Conservation (phyloP, 2,797 vertebrate species). For the Acipenser transmontanus region DNA sequence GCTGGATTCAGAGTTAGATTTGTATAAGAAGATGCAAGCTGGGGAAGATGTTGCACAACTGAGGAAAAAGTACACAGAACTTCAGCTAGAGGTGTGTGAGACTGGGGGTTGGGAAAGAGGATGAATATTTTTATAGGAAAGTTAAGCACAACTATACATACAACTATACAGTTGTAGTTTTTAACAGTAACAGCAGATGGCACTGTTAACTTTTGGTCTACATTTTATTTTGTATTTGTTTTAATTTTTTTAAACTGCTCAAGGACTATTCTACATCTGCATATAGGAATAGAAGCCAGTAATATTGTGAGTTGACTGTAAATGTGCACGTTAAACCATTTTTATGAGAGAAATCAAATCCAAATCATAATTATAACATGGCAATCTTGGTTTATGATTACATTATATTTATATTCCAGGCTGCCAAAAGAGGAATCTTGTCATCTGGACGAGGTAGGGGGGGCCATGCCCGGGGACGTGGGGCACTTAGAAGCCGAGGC, state of each 20-base stretch:
- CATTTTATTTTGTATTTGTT: not conserved
- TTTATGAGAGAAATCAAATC: no score
- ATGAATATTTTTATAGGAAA: no score
- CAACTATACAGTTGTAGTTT: not conserved
- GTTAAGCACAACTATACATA: no score
- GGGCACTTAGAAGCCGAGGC: slow-evolving; percentile 70
- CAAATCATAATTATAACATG: no score
- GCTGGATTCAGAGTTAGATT: slow-evolving; percentile 89
- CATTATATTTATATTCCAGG: slow-evolving; percentile 52
- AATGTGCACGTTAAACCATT: no score
- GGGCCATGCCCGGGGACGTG: slow-evolving; percentile 64
- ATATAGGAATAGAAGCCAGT: no score
- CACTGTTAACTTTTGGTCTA: slow-evolving; percentile 3
- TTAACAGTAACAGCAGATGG: slow-evolving; percentile 20
- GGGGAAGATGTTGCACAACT: slow-evolving; percentile 89
- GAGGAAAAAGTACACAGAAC: slow-evolving; percentile 83
- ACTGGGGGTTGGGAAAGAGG: no score
- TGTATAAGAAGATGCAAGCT: slow-evolving; percentile 91
- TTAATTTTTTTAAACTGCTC: no score
- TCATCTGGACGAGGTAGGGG: slow-evolving; percentile 78
- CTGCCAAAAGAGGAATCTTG: slow-evolving; percentile 89
- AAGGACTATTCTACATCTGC: no score
- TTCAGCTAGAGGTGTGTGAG: slow-evolving; percentile 82
- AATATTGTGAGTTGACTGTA: no score
- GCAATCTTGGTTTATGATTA: not conserved